These are phyloP conservation scores for Premnoplex brunnescens DNA, from an alignment of 2,797 vertebrate genomes.

Conservation along the genomic window DNA sequence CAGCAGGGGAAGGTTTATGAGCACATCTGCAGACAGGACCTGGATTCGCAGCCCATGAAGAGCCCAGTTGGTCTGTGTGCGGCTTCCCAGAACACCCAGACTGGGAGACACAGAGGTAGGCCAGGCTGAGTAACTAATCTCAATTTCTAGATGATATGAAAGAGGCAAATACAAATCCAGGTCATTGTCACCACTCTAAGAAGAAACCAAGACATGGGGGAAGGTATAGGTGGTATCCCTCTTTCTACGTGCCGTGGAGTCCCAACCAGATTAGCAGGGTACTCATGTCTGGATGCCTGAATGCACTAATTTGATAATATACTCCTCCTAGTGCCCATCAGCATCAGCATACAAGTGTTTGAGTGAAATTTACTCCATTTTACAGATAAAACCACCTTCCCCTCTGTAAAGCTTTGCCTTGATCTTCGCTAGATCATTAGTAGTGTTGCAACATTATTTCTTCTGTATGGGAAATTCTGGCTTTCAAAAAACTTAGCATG, in stretches of 20 bases:
- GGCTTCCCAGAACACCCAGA: not conserved
- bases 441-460: not conserved
- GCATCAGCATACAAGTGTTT: not conserved
- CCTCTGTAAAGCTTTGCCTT: not conserved
- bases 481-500: not conserved
- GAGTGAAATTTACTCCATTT: not conserved
- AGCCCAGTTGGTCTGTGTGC: not conserved
- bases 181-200: not conserved
- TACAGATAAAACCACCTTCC: not conserved
- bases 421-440: not conserved
- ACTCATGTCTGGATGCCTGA: not conserved
- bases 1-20: not conserved
- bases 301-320: not conserved
- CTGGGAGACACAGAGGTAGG: not conserved
- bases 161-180: not conserved
- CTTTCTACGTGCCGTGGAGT: not conserved
- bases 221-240: not conserved
- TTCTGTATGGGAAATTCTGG: not conserved
- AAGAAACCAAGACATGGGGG: not conserved
- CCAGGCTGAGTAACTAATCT: not conserved
- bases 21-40: not conserved
- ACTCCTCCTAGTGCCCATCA: not conserved
- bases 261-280: not conserved
- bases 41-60: not conserved
- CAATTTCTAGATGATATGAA: not conserved